Conservation (phyloP, 2,888 invertebrate genomes). For the Trypoxylon attenuatum region DNA sequence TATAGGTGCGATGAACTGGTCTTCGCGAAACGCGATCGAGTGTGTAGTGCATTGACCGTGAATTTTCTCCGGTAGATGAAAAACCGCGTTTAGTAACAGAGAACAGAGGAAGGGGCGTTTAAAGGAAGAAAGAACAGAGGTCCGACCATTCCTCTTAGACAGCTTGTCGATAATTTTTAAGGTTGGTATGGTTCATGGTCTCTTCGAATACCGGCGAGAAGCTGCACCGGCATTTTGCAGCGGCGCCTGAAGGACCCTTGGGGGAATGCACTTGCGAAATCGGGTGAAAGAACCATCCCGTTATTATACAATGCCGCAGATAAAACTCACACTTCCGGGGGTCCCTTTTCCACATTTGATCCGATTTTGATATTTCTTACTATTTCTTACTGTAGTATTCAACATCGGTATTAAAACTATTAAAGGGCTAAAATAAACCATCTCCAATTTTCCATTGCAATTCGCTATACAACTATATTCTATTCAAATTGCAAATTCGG, state of each 20-base stretch:
- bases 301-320: no score
- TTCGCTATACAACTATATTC: no score
- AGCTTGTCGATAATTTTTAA: conserved; percentile 49
- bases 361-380: no score
- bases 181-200: conserved; percentile 30
- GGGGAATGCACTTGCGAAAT: neutral
- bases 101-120: neutral
- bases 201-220: conserved; percentile 39
- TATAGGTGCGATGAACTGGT: no score
- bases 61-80: conserved; percentile 37
- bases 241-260: conserved; percentile 6
- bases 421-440: no score
- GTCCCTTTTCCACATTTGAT: no score
- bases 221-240: conserved; percentile 40
- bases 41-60: conserved; percentile 36
- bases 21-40: neutral
- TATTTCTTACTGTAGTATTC: no score
- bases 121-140: conserved; percentile 1
- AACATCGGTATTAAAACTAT: no score
- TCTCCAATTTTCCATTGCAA: no score
- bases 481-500: no score
- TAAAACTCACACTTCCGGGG: no score
- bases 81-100: conserved; percentile 27
- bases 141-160: conserved; percentile 26
- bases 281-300: no score